Conservation (phyloP, 2,113 vertebrate genomes). For the Panthera leo region DNA sequence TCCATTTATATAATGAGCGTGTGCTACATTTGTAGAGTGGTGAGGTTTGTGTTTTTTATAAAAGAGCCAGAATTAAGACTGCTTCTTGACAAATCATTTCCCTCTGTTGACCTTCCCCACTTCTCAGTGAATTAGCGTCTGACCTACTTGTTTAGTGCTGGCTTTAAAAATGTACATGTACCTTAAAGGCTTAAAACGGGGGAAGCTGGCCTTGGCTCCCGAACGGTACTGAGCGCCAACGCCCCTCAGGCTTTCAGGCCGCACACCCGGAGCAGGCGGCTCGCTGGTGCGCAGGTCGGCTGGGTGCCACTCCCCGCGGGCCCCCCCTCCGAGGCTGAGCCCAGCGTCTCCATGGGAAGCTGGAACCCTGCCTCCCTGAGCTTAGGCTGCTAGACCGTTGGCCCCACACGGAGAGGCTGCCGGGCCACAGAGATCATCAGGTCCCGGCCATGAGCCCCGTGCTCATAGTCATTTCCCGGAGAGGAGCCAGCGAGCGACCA, state of each 20-base stretch:
- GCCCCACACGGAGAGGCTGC: neutral
- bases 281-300: neutral
- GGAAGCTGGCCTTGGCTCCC: neutral
- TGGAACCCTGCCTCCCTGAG: neutral
- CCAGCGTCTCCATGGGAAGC: neutral
- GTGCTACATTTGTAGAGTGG: neutral
- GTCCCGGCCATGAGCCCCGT: neutral
- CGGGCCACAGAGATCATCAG: neutral
- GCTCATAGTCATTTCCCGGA: neutral
- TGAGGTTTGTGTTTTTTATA: neutral
- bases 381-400: neutral
- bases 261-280: neutral
- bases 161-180: neutral
- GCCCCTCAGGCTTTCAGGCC: neutral
- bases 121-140: neutral
- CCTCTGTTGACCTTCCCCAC: neutral
- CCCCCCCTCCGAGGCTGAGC: neutral
- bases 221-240: neutral
- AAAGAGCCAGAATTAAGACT: neutral
- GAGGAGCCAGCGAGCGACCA: neutral
- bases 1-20: neutral
- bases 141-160: conserved; percentile 31
- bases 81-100: neutral
- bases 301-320: neutral
- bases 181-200: neutral